phyloP scores from a whole-genome alignment of 2,888 invertebrate genomes.

The Parnassius glacialis region DNA sequence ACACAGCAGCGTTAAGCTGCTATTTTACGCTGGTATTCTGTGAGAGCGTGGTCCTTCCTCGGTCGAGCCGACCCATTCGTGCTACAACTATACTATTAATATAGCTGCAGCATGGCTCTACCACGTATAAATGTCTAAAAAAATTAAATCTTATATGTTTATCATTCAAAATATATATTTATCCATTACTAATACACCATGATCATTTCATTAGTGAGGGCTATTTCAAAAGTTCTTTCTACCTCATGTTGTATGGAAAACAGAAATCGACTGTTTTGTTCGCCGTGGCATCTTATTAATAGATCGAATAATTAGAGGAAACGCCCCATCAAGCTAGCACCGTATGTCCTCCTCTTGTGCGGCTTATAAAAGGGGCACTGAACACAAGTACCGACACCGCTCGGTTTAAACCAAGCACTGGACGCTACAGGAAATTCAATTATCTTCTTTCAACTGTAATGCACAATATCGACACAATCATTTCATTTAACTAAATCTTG shows the following conservation, averaged over 20 bases:
- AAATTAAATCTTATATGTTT: too few relatives aligned
- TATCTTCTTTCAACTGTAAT: conserved; percentile 76
- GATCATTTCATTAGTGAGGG: too few relatives aligned
- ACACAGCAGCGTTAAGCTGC: too few relatives aligned
- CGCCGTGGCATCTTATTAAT: conserved; percentile 64
- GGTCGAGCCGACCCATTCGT: too few relatives aligned
- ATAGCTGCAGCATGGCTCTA: too few relatives aligned
- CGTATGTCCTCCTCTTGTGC: conserved; percentile 49
- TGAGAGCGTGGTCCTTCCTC: too few relatives aligned
- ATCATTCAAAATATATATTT: too few relatives aligned
- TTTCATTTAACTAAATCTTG: conserved; percentile 75
- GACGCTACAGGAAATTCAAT: conserved; percentile 77
- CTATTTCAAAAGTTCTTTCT: too few relatives aligned
- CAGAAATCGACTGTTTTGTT: conserved; percentile 60
- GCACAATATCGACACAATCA: conserved; percentile 77
- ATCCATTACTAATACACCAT: too few relatives aligned
- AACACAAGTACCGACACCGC: conserved; percentile 36
- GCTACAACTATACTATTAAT: too few relatives aligned
- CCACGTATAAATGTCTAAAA: too few relatives aligned
- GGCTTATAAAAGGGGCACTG: conserved; percentile 65
- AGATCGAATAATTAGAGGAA: conserved; percentile 78
- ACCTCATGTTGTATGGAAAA: conserved; percentile 31
- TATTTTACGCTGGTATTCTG: too few relatives aligned
- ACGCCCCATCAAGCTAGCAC: conserved; percentile 66
- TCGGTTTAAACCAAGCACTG: conserved; percentile 65